A percentile compares a stretch with the other conserved stretches of the same genome.
Conservation (phyloP, 2,888 invertebrate species). For the Eilema caniola region DNA sequence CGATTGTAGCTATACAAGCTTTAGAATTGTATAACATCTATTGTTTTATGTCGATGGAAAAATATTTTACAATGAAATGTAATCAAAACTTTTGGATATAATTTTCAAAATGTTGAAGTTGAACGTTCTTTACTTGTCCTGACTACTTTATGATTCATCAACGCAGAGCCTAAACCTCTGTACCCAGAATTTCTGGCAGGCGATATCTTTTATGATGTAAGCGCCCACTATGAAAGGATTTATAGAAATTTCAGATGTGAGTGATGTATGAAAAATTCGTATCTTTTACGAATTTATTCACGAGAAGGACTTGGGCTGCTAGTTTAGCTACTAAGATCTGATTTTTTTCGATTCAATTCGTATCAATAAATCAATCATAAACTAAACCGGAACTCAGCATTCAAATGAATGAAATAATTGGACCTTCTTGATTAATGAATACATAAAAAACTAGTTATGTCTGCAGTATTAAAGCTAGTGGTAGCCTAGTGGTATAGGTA, state of each 20-base stretch:
- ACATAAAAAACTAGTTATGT: constrained; percentile 7
- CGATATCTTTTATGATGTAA: no score
- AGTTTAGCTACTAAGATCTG: neutral
- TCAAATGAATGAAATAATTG: constrained; percentile 6
- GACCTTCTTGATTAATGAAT: constrained; percentile 4
- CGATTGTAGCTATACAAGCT: constrained; percentile 29
- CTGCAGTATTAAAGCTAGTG: neutral
- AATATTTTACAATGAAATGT: neutral
- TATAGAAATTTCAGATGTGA: no score
- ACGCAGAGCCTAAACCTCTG: no score
- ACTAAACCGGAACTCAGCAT: constrained; percentile 8
- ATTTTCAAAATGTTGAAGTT: neutral
- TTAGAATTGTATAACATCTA: constrained; percentile 14
- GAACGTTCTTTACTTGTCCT: neutral
- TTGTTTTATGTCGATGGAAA: neutral
- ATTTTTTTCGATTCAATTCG: neutral
- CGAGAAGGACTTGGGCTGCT: no score
- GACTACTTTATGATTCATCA: no score
- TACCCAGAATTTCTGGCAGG: no score
- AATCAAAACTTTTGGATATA: neutral
- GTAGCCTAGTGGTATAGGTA: no score
- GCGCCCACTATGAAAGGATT: no score
- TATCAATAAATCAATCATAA: constrained; percentile 10
- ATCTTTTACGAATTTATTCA: no score
- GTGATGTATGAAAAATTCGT: no score